phyloP scores from a whole-genome alignment of 2,113 vertebrate genomes.

The Pedionomus torquatus region DNA sequence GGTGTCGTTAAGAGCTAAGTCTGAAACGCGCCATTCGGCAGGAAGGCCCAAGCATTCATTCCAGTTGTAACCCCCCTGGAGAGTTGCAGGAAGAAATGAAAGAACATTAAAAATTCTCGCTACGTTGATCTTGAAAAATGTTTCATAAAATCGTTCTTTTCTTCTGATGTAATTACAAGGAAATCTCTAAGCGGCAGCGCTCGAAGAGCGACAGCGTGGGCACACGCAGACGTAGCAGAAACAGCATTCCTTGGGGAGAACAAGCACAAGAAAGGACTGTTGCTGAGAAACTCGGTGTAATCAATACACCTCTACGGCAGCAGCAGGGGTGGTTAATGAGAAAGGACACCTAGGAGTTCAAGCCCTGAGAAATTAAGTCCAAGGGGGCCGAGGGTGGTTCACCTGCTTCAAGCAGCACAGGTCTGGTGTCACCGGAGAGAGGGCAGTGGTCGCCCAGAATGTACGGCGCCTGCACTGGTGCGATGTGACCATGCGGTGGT shows the following conservation, averaged over 20 bases:
- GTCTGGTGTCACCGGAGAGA: constrained; percentile 10
- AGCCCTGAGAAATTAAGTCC: background rate
- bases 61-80: constrained; percentile 1
- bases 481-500: constrained; percentile 68
- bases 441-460: constrained; percentile 12
- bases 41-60: background rate
- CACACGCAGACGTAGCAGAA: accelerated
- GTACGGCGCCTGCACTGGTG: constrained; percentile 45
- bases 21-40: background rate
- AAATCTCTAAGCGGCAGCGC: background rate
- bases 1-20: background rate
- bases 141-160: constrained; percentile 16
- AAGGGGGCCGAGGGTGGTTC: accelerated
- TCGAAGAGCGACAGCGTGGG: background rate
- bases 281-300: background rate
- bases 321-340: background rate
- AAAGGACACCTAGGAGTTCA: background rate
- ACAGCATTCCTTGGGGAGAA: background rate
- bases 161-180: background rate
- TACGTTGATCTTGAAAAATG: background rate
- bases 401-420: constrained; percentile 27
- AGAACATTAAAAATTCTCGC: constrained; percentile 40
- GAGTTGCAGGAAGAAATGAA: constrained; percentile 47
- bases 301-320: background rate
- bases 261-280: background rate